phyloP scores from a whole-genome alignment of 2,113 vertebrate genomes.

The rat (Rattus norvegicus) region DNA sequence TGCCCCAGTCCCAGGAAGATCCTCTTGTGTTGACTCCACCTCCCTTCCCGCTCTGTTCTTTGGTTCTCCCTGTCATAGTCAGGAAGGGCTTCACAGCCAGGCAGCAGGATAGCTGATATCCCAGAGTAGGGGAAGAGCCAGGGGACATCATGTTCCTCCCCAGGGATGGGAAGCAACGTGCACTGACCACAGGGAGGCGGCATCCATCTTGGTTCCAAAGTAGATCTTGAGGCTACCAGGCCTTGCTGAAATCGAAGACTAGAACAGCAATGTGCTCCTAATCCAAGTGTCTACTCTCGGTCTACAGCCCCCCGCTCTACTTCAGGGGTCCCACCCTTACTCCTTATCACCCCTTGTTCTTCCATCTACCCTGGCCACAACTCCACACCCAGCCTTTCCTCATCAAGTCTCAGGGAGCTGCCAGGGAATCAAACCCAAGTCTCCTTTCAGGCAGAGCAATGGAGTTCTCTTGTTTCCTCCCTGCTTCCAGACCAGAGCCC shows the following conservation, averaged over 20 bases:
- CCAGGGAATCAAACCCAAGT: neutral
- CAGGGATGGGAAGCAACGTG: conserved; percentile 21
- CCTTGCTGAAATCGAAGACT: neutral
- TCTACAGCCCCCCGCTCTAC: neutral
- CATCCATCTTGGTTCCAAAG: neutral
- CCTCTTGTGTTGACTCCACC: neutral
- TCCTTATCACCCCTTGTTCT: neutral
- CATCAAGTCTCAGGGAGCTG: too few species aligned
- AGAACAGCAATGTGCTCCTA: neutral
- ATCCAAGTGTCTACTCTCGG: neutral
- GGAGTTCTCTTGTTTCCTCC: neutral
- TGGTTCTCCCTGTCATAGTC: neutral
- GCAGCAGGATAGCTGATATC: conserved; percentile 21
- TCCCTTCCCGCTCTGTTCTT: conserved; percentile 50
- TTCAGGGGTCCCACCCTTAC: too few species aligned
- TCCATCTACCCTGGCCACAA: too few species aligned
- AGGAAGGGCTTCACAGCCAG: neutral
- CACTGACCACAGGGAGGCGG: neutral
- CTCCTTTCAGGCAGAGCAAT: neutral
- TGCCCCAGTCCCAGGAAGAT: neutral
- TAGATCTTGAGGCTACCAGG: neutral
- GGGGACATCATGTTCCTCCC: conserved; percentile 51
- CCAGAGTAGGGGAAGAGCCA: neutral
- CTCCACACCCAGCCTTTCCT: neutral
- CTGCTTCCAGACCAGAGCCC: neutral